These are phyloP conservation scores for Drosophila bocqueti DNA, from an alignment of 1,140 invertebrate genomes.

Conservation along the genomic window DNA sequence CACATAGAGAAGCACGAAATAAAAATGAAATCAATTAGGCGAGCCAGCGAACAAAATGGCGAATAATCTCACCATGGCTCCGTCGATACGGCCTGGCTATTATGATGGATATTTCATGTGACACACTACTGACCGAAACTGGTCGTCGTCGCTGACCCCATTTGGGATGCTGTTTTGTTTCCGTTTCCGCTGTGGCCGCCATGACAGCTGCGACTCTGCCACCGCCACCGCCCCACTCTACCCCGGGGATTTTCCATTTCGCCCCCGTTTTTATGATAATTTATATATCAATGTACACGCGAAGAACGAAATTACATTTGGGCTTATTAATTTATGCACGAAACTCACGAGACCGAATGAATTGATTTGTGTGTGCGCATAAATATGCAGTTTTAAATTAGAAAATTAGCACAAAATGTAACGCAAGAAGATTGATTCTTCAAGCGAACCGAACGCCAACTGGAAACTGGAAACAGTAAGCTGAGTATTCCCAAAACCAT, in stretches of 20 bases:
- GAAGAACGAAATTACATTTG: conserved; percentile 45
- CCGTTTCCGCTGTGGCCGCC: conserved; percentile 66
- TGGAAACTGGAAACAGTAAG: conserved; percentile 39
- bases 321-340: conserved; percentile 52
- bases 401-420: conserved; percentile 27
- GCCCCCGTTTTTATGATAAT: conserved; percentile 48
- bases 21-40: conserved; percentile 69
- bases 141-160: conserved; percentile 18
- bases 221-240: not conserved
- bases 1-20: not conserved
- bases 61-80: conserved; percentile 44
- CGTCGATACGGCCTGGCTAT: conserved; percentile 28
- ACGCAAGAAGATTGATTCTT: conserved; percentile 12
- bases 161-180: conserved; percentile 72
- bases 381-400: conserved; percentile 27
- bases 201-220: conserved; percentile 48
- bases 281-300: conserved; percentile 48
- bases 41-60: conserved; percentile 30
- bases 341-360: conserved; percentile 33
- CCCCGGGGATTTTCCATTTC: conserved; percentile 40
- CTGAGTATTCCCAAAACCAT: conserved; percentile 10
- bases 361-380: conserved; percentile 27
- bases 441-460: conserved; percentile 19
- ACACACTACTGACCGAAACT: conserved; percentile 45
- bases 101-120: conserved; percentile 72